phyloP scores from a whole-genome alignment of 2,888 invertebrate species.

The Scaptomyza caliginosa region DNA sequence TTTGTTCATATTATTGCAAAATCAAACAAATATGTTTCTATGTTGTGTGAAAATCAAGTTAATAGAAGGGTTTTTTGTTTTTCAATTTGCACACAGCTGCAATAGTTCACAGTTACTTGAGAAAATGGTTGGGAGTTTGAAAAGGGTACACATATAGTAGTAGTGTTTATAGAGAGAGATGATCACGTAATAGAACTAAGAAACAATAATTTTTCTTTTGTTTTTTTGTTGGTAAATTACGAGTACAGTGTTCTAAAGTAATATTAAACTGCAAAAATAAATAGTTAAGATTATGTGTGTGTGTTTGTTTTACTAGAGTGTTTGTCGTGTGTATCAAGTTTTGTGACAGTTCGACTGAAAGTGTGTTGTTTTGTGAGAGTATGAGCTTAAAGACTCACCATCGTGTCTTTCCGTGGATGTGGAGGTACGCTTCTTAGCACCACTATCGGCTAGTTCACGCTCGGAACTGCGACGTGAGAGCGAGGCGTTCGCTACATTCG shows the following conservation, averaged over 20 bases:
- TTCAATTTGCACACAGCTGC: conserved; percentile 30
- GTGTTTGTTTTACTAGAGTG: conserved; percentile 18
- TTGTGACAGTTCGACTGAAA: conserved; percentile 33
- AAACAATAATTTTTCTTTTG: conserved; percentile 1
- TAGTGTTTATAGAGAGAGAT: conserved; percentile 14
- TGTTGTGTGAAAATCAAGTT: conserved; percentile 29
- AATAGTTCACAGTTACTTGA: conserved; percentile 46
- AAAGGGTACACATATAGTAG: conserved; percentile 21
- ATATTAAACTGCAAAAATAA: conserved; percentile 73
- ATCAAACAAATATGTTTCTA: conserved; percentile 5
- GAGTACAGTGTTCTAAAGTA: conserved; percentile 50
- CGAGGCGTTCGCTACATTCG: conserved; percentile 93
- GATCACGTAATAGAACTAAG: conserved; percentile 26
- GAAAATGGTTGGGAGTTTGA: conserved; percentile 6
- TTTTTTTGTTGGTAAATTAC: conserved; percentile 35
- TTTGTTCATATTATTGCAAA: conserved; percentile 5
- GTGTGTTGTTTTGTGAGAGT: not conserved
- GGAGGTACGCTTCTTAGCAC: conserved; percentile 89
- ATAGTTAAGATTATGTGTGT: conserved; percentile 60
- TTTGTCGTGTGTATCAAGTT: conserved; percentile 27
- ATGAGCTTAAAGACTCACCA: conserved; percentile 84
- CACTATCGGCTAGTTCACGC: conserved; percentile 89
- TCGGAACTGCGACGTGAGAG: conserved; percentile 94
- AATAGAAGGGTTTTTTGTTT: too few species aligned
- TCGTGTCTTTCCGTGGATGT: conserved; percentile 89